Conservation (phyloP, 1,140 invertebrate genomes). For the Eciton burchellii region DNA sequence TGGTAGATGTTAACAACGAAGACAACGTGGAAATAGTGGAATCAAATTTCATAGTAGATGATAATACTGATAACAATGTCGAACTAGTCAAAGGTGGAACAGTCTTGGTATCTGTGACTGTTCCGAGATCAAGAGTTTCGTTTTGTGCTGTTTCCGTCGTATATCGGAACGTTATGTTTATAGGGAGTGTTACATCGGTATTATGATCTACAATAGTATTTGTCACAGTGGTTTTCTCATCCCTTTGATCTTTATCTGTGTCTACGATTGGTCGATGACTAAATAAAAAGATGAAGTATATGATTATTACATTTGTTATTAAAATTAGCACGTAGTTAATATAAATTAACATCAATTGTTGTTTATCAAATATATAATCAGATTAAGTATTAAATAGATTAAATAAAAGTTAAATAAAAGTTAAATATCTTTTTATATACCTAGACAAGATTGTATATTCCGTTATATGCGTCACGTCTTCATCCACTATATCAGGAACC, state of each 20-base stretch:
- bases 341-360: conserved; percentile 4
- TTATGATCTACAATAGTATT: neutral
- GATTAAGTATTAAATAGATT: too few species aligned
- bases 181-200: conserved; percentile 13
- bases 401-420: too few species aligned
- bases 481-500: conserved; percentile 1
- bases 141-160: conserved; percentile 35
- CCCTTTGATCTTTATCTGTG: neutral
- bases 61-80: conserved; percentile 39
- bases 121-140: conserved; percentile 22
- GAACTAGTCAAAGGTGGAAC: conserved; percentile 34
- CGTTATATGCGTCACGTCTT: conserved; percentile 18
- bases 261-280: conserved; percentile 27
- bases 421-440: conserved; percentile 10
- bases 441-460: conserved; percentile 20
- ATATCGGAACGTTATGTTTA: conserved; percentile 58
- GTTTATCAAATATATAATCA: neutral
- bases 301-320: conserved; percentile 12
- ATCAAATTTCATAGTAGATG: conserved; percentile 30
- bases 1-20: conserved; percentile 25
- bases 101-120: neutral
- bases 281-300: neutral
- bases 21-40: conserved; percentile 12
- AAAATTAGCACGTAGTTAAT: neutral
- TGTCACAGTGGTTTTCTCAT: conserved; percentile 10